A percentile compares a stretch with the other conserved stretches of the same genome.
These are phyloP conservation scores for Ditylenchus dipsaci DNA, from an alignment of 1,140 invertebrate species.

Conservation along the genomic window DNA sequence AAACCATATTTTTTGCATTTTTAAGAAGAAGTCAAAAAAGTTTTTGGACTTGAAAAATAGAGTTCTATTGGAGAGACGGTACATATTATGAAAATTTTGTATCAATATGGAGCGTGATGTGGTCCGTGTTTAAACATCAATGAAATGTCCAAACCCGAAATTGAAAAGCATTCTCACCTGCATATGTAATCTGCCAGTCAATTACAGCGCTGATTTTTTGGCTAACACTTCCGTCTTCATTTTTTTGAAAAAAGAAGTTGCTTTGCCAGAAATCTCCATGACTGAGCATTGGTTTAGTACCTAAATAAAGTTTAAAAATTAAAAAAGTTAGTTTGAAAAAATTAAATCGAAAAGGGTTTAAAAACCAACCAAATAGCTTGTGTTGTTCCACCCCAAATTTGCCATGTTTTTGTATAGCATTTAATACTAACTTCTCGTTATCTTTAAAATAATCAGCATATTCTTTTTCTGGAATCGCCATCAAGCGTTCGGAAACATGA, in stretches of 20 bases:
- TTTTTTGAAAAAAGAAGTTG: background rate
- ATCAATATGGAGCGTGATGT: too few species aligned
- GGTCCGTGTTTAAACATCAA: too few species aligned
- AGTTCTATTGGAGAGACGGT: too few species aligned
- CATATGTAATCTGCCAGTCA: constrained; percentile 3
- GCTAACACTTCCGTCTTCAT: background rate
- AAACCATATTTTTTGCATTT: too few species aligned
- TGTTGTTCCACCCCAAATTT: background rate
- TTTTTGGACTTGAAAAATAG: too few species aligned
- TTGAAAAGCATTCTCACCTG: too few species aligned
- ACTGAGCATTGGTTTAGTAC: background rate
- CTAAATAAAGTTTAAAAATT: background rate
- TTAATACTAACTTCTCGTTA: background rate
- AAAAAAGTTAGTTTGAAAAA: background rate
- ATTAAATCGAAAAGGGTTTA: background rate
- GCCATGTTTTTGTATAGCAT: background rate
- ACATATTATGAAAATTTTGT: too few species aligned
- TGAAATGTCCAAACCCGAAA: too few species aligned
- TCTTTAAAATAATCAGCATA: background rate
- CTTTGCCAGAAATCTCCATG: constrained; percentile 1
- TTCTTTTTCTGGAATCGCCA: background rate
- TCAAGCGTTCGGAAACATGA: background rate
- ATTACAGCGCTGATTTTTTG: background rate
- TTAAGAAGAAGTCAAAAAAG: too few species aligned
- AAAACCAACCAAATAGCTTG: background rate